These are phyloP conservation scores for Ctenopoma multispine DNA, from an alignment of 2,797 vertebrate species.

Conservation along the genomic window DNA sequence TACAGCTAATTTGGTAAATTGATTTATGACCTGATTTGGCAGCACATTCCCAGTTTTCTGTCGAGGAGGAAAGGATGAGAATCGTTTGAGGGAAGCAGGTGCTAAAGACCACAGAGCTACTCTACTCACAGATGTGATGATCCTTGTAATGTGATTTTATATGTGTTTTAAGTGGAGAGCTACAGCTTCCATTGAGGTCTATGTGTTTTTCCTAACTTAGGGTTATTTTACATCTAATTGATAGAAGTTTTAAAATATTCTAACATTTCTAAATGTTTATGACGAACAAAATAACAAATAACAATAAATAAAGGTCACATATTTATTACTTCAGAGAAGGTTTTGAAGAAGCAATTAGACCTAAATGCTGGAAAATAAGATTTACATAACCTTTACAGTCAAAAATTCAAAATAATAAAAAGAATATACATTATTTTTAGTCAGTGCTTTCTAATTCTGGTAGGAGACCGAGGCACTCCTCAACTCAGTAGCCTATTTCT, in stretches of 20 bases:
- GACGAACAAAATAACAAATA: background rate
- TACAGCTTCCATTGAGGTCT: background rate
- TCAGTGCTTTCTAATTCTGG: background rate
- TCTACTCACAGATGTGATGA: background rate
- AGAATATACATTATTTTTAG: background rate
- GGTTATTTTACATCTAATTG: background rate
- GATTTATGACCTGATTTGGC: conserved; percentile 10
- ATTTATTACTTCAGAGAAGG: background rate
- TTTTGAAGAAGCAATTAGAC: background rate
- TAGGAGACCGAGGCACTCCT: background rate
- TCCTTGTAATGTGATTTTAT: background rate
- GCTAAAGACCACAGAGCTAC: background rate
- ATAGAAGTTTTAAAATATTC: no score
- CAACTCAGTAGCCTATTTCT: background rate
- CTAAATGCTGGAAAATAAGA: background rate
- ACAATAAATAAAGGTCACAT: background rate
- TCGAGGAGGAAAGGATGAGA: background rate
- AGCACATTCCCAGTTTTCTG: background rate
- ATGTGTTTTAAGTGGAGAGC: background rate
- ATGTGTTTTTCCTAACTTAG: no score
- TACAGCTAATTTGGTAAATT: conserved; percentile 1
- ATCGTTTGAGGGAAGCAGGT: conserved; percentile 1
- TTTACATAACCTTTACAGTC: background rate
- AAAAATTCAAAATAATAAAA: background rate
- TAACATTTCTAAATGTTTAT: background rate